Conservation (phyloP, 1,140 invertebrate species). For the Adelges cooleyi region DNA sequence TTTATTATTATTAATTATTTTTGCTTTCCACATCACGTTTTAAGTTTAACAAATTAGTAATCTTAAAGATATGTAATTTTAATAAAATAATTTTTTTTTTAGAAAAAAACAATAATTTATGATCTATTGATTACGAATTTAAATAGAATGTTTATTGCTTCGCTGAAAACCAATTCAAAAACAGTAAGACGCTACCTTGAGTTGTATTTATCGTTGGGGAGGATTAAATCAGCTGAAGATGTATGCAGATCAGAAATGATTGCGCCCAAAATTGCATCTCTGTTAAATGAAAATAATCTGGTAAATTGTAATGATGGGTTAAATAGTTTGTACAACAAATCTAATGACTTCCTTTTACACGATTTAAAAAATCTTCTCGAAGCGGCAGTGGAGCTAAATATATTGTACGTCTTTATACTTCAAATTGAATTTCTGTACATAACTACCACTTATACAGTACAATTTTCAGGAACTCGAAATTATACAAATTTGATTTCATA, state of each 20-base stretch:
- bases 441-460: too few relatives aligned
- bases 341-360: neutral
- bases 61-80: neutral
- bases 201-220: constrained; percentile 1
- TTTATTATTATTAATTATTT: too few relatives aligned
- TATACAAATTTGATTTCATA: constrained; percentile 9
- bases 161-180: neutral
- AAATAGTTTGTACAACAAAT: neutral
- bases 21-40: too few relatives aligned
- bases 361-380: constrained; percentile 17
- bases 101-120: neutral
- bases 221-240: constrained; percentile 7
- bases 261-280: neutral
- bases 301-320: constrained; percentile 11
- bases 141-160: constrained; percentile 10
- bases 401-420: neutral
- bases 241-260: neutral
- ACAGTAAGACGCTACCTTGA: neutral
- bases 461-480: neutral
- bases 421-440: too few relatives aligned
- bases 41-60: too few relatives aligned
- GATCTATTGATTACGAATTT: neutral
- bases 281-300: constrained; percentile 15
- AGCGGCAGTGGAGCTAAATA: constrained; percentile 9
- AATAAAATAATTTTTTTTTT: neutral